phyloP scores from a whole-genome alignment of 2,113 vertebrate species.

The Brienomyrus brachyistius region DNA sequence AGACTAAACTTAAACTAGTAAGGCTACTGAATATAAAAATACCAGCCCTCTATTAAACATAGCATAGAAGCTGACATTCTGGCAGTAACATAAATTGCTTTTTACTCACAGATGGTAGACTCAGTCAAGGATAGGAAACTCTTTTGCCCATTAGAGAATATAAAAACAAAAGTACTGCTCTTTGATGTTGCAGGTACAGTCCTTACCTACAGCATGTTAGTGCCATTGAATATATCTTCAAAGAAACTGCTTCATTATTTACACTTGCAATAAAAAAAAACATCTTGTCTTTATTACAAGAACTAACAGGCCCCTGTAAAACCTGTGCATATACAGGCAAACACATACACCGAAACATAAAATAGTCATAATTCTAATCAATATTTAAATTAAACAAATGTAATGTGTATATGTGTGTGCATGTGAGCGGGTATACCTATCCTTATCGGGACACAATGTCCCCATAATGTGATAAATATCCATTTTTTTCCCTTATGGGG shows the following conservation, averaged over 20 bases:
- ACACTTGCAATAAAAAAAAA: slow-evolving; percentile 51
- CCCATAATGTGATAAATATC: too few species aligned
- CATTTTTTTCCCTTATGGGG: too few species aligned
- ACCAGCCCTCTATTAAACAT: slow-evolving; percentile 43
- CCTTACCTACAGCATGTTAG: slow-evolving; percentile 51
- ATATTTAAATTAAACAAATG: background rate
- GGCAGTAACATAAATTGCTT: slow-evolving; percentile 48
- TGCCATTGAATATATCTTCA: slow-evolving; percentile 61
- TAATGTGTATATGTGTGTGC: background rate
- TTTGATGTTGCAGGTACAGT: slow-evolving; percentile 61
- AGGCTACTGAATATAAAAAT: slow-evolving; percentile 38
- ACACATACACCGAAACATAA: background rate
- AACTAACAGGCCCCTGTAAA: background rate
- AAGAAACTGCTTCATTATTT: slow-evolving; percentile 51
- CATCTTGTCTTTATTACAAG: slow-evolving; percentile 62
- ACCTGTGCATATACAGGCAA: slow-evolving; percentile 33
- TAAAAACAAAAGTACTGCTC: slow-evolving; percentile 53
- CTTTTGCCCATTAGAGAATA: slow-evolving; percentile 64
- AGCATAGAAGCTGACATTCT: slow-evolving; percentile 39
- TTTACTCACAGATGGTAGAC: slow-evolving; percentile 58
- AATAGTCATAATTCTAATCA: slow-evolving; percentile 8
- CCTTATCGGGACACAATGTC: too few species aligned
- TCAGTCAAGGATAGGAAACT: slow-evolving; percentile 64
- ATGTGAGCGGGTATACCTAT: too few species aligned
- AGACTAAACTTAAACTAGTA: slow-evolving; percentile 29